Percentiles rank a stretch among this genome's conserved stretches.
Evolutionary conservation across 2,113 vertebrate genomes (phyloP).

Genomic region (Nerophis lumbriciformis): DNA sequence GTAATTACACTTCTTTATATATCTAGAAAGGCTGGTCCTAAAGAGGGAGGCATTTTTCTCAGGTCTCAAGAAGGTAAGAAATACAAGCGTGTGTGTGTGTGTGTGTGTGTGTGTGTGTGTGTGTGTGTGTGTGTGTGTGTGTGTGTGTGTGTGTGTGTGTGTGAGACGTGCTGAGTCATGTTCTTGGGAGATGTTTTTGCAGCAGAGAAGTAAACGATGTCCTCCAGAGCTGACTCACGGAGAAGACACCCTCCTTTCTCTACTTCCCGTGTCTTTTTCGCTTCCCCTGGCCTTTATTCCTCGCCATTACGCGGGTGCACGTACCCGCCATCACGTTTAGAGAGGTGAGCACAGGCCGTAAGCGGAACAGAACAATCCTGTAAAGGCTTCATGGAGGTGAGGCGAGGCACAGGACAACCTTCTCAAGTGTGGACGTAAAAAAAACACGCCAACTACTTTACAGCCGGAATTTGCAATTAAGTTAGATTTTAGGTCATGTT

Average conservation of each 20-base stretch:
- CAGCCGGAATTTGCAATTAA: too few species aligned
- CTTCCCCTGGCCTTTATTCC: too few species aligned
- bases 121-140: conserved; percentile 9
- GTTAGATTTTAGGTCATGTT: too few species aligned
- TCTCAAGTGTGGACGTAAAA: conserved; percentile 31
- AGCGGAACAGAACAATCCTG: not conserved
- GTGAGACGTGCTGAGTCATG: conserved; percentile 34
- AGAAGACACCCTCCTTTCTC: conserved; percentile 18
- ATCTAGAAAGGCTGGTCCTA: too few species aligned
- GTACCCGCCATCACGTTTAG: too few species aligned
- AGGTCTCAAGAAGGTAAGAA: too few species aligned
- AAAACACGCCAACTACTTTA: not conserved
- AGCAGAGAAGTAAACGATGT: conserved; percentile 17
- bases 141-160: conserved; percentile 1
- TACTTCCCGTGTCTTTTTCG: not conserved
- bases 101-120: conserved; percentile 3
- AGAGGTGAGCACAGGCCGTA: too few species aligned
- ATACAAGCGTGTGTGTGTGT: not conserved
- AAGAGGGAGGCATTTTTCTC: too few species aligned
- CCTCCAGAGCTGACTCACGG: conserved; percentile 10
- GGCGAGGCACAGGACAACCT: conserved; percentile 11
- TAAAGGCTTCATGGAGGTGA: conserved; percentile 26
- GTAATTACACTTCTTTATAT: too few species aligned
- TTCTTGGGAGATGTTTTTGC: conserved; percentile 32
- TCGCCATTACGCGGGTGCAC: too few species aligned